Evolutionary conservation across 2,888 invertebrate species (phyloP), one percentile per base, ranked within the genome.

Genomic region (Hypolimnas misippus): DNA sequence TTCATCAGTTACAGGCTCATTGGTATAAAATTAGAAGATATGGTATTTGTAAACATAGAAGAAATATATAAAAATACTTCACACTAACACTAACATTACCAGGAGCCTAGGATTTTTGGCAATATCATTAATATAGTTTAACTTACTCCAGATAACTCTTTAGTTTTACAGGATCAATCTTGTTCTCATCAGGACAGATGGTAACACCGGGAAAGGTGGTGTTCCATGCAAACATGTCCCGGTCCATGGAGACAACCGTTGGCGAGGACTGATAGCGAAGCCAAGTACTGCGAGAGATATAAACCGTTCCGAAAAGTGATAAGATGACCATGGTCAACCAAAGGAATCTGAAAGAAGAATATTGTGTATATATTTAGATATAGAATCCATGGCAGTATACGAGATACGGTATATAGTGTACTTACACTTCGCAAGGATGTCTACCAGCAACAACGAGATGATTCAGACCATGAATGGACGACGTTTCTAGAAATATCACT

Each of bases 221-320:
- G 72, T 94, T 94, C 95, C 95, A 95, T 0, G 94, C 93, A 67
- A 94, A 94, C 88, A 94, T 93, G 77, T 95, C 95, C 1, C 95
- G 89, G 79, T 95, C 95, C 94, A 95, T 95, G 17, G 95, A 95
- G 33, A 95, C 93, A 4, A 95, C 95, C 44, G 95, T 95, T 1
- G 95, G 95, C 5, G 95, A 95, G 44, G 93, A 94, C 79, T 94
- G 94, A 77, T 95, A 95, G 25, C 95, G 93, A 6, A 83, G 80
- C 93, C 95, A 94, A 6, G 95, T 95, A 49, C 93, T 86, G 63
- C 85, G 83, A 21, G 95, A 94, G 40, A 94, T 82, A 70, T 89
- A 92, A 17, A 93, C 76, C 7, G 93, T 89, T 3, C 93, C 93
- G 67, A 89, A 93, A 7, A 93, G 83, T 0, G 93, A 94, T 25